Conservation (phyloP, 2,113 vertebrate genomes). For the Castor canadensis region DNA sequence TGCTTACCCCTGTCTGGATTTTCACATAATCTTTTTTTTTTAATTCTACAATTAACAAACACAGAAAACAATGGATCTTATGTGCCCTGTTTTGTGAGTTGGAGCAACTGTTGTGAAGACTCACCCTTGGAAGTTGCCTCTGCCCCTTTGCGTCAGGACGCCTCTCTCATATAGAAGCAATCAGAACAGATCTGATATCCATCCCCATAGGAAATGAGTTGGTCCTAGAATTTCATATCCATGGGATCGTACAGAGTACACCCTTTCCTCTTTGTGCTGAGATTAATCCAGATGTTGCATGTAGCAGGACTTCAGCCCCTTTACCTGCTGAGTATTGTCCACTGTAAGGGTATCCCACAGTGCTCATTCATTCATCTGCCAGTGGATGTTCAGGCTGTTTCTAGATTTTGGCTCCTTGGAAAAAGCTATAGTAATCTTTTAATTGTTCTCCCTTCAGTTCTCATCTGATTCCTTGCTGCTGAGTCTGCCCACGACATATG, state of each 20-base stretch:
- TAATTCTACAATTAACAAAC: neutral
- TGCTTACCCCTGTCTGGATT: neutral
- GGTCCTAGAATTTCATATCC: neutral
- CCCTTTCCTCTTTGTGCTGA: too few species aligned
- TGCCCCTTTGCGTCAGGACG: neutral
- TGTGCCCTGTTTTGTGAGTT: too few species aligned
- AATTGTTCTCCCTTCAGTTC: neutral
- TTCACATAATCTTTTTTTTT: neutral
- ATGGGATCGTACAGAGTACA: fast-evolving
- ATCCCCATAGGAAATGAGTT: fast-evolving
- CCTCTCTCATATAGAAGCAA: neutral
- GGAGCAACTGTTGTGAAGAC: neutral
- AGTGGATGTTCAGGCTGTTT: fast-evolving
- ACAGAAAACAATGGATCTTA: neutral
- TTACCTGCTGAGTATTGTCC: neutral
- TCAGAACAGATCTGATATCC: neutral
- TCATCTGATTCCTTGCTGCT: neutral
- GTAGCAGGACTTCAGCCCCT: fast-evolving
- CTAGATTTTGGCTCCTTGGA: neutral
- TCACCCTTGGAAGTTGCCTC: neutral
- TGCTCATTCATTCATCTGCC: neutral
- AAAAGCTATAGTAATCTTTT: neutral
- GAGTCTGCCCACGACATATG: neutral
- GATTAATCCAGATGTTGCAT: fast-evolving
- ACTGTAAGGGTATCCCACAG: fast-evolving